These are phyloP conservation scores for Varecia variegata DNA, from an alignment of 2,797 vertebrate genomes.

Conservation along the genomic window DNA sequence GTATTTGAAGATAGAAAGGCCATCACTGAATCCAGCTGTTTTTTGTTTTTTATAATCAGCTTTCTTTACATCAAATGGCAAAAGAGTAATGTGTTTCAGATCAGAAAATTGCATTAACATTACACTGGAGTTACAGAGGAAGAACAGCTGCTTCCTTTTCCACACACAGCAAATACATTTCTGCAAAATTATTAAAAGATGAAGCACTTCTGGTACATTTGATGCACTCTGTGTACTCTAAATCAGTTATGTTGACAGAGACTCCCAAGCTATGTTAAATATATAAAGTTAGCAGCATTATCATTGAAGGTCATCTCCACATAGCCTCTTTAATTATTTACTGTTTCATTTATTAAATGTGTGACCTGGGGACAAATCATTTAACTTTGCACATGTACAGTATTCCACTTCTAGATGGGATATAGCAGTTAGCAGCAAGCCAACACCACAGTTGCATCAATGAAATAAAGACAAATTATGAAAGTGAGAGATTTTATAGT, in stretches of 20 bases:
- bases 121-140: background rate
- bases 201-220: too few relatives aligned
- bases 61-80: slow-evolving; percentile 35
- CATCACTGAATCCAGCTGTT: background rate
- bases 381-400: background rate
- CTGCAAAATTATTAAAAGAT: background rate
- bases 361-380: background rate
- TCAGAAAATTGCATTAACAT: background rate
- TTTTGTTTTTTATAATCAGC: background rate
- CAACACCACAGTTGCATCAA: background rate
- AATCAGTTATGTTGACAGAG: background rate
- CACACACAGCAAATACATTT: background rate
- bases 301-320: background rate
- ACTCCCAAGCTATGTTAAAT: background rate
- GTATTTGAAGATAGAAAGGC: background rate
- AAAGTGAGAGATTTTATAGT: background rate
- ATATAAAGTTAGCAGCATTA: background rate
- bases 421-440: background rate
- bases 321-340: background rate
- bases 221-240: background rate
- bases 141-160: background rate
- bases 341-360: background rate
- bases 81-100: background rate
- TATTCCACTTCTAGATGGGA: too few relatives aligned
- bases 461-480: background rate